phyloP scores from a whole-genome alignment of 2,888 invertebrate species.

The Drosophila aldrichi region DNA sequence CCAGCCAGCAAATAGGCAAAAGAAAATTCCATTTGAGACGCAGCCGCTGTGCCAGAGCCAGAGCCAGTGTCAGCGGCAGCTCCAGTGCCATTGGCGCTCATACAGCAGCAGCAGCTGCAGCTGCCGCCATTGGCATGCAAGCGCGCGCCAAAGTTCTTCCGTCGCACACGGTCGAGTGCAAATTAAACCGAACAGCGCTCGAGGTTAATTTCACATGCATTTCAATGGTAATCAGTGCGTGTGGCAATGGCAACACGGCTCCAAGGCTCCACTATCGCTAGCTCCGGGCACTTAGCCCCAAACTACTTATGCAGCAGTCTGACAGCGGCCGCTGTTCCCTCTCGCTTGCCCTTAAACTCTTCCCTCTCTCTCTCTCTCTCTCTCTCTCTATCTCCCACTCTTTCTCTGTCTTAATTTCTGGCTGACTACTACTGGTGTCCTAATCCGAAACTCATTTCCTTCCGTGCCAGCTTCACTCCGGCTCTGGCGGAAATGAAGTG shows the following conservation, averaged over 20 bases:
- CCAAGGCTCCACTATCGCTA: conserved; percentile 26
- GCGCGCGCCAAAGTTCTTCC: conserved; percentile 40
- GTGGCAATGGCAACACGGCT: conserved; percentile 48
- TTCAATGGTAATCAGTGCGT: conserved; percentile 80
- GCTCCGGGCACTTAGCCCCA: conserved; percentile 65
- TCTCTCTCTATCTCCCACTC: neutral
- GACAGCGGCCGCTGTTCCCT: conserved; percentile 17
- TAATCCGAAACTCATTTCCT: conserved; percentile 83
- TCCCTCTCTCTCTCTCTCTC: neutral
- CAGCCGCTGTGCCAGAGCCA: conserved; percentile 29
- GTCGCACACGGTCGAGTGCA: conserved; percentile 61
- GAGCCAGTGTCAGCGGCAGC: conserved; percentile 3
- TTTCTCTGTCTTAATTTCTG: neutral
- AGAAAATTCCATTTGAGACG: conserved; percentile 77
- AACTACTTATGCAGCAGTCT: conserved; percentile 70
- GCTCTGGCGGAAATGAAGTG: conserved; percentile 72
- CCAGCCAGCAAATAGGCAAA: conserved; percentile 72
- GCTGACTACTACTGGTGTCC: conserved; percentile 66
- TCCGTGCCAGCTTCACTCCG: conserved; percentile 69
- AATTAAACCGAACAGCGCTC: conserved; percentile 76
- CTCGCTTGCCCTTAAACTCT: neutral
- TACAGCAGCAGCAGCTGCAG: conserved; percentile 1
- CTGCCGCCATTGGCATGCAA: conserved; percentile 59
- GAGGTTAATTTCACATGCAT: conserved; percentile 81
- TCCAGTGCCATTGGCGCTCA: conserved; percentile 38